Conservation (phyloP, 2,113 vertebrate genomes). For the Chauna torquata region DNA sequence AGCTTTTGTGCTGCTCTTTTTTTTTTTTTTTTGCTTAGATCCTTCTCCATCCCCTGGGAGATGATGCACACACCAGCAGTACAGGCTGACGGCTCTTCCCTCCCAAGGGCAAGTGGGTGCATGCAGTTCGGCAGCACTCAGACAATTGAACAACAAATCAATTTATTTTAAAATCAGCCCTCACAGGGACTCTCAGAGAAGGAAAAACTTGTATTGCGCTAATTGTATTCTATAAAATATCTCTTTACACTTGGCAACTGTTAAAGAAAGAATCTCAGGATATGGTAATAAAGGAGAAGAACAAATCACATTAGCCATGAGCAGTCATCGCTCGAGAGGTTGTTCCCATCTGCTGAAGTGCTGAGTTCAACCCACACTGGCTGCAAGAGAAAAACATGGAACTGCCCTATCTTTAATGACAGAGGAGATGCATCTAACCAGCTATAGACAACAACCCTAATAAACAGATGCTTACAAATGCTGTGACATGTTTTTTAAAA, state of each 20-base stretch:
- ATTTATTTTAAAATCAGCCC: not conserved
- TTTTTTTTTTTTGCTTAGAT: not conserved
- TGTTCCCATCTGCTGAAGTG: not conserved
- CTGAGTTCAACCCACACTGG: not conserved
- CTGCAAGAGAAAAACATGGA: not conserved
- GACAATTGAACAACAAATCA: not conserved
- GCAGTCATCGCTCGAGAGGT: not conserved
- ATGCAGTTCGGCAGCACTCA: not conserved
- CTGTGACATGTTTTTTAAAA: not conserved
- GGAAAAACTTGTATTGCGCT: not conserved
- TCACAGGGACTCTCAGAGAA: not conserved
- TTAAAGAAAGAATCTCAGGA: not conserved
- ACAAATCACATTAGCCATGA: not conserved
- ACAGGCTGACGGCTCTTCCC: not conserved
- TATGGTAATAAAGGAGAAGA: not conserved
- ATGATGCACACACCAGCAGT: not conserved
- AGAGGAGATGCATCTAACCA: not conserved
- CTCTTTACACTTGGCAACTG: not conserved
- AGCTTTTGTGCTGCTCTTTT: not conserved
- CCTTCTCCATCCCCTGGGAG: not conserved
- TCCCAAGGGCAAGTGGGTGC: rapidly evolving
- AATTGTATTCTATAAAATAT: not conserved
- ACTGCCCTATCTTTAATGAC: not conserved
- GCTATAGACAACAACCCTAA: not conserved
- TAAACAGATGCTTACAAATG: not conserved